A percentile compares a stretch with the other conserved stretches of the same genome.
Conservation (phyloP, 2,113 vertebrate species). For the Colossoma macropomum region DNA sequence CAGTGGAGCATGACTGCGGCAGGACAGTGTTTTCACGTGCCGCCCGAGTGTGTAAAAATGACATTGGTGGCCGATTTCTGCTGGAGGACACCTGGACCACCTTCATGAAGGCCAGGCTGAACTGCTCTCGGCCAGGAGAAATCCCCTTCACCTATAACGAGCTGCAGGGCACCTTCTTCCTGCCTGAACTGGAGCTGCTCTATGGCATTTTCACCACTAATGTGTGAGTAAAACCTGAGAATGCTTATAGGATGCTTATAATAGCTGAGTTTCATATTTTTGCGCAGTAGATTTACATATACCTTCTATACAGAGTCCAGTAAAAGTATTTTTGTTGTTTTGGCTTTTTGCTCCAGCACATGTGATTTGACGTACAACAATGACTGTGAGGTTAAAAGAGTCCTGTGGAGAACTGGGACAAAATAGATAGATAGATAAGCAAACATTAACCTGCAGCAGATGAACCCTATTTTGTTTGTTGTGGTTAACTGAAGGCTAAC, state of each 20-base stretch:
- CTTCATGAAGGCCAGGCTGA: slow-evolving; percentile 96
- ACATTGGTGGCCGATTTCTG: slow-evolving; percentile 94
- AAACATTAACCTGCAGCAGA: no score
- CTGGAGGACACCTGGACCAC: slow-evolving; percentile 98
- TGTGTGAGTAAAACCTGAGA: slow-evolving; percentile 81
- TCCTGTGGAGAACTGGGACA: no score
- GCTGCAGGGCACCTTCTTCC: slow-evolving; percentile 93
- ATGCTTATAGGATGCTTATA: no score
- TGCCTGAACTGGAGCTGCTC: slow-evolving; percentile 93
- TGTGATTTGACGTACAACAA: no score
- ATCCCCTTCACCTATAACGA: slow-evolving; percentile 97
- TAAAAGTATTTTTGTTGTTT: no score
- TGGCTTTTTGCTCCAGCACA: no score
- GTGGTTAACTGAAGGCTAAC: no score
- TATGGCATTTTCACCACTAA: slow-evolving; percentile 98
- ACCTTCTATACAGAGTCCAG: no score
- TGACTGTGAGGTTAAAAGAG: no score
- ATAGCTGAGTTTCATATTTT: neutral
- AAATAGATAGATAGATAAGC: no score
- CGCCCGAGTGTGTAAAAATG: slow-evolving; percentile 94
- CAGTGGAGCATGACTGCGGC: slow-evolving; percentile 94
- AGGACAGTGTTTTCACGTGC: slow-evolving; percentile 92
- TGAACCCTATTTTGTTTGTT: no score
- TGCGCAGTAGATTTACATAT: no score
- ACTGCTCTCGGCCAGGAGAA: slow-evolving; percentile 95